Evolutionary conservation across 2,113 vertebrate genomes (phyloP).

Genomic region (Xiphophorus couchianus): DNA sequence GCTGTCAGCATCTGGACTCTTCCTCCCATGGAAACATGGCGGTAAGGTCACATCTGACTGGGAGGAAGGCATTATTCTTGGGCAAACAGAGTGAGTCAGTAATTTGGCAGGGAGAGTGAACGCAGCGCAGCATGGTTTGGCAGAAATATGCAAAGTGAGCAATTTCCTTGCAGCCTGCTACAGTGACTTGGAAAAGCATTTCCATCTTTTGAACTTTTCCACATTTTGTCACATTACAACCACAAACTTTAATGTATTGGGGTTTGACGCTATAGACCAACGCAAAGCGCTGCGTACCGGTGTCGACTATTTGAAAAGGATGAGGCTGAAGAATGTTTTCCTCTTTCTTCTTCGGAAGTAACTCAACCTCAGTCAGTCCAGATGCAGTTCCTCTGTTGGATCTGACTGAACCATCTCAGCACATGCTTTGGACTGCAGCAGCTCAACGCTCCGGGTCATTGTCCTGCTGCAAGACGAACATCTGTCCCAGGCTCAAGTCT

Average conservation of each 20-base stretch:
- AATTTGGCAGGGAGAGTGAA: neutral
- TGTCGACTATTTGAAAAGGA: no score
- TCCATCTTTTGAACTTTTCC: neutral
- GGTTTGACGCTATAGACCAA: no score
- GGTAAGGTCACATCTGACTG: neutral
- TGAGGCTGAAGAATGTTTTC: no score
- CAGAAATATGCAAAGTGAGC: neutral
- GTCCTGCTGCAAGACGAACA: no score
- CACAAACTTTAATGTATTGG: neutral
- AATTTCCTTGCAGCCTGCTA: neutral
- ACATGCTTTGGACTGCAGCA: no score
- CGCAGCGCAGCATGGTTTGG: neutral
- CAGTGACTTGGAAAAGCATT: neutral
- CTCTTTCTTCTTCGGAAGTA: no score
- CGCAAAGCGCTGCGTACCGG: no score
- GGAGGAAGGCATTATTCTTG: neutral
- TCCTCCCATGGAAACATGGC: neutral
- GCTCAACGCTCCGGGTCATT: no score
- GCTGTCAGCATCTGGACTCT: constrained; percentile 2
- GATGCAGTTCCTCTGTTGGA: no score
- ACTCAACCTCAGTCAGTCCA: no score
- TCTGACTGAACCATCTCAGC: no score
- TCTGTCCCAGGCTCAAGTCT: no score
- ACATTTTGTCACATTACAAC: neutral
- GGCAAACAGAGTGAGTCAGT: neutral